These are phyloP conservation scores for Tinamus guttatus DNA, from an alignment of 2,113 vertebrate species.

Conservation along the genomic window DNA sequence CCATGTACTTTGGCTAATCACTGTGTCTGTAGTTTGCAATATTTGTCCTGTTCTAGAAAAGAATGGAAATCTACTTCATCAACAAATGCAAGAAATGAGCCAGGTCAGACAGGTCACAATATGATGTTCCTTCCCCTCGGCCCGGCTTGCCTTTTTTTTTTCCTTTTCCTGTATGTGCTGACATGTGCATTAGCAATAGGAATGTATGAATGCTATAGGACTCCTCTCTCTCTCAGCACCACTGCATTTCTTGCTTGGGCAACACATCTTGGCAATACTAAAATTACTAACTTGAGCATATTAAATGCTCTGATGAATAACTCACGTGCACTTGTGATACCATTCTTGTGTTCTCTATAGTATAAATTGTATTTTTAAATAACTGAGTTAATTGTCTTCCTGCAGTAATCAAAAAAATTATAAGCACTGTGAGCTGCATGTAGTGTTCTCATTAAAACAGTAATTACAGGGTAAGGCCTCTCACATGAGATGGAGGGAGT, in stretches of 20 bases:
- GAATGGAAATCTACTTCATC: not conserved
- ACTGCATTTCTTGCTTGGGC: not conserved
- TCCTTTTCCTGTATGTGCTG: not conserved
- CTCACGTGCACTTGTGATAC: not conserved
- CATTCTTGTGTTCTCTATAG: conserved; percentile 41
- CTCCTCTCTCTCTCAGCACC: not conserved
- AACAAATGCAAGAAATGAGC: not conserved
- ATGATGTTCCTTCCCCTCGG: not conserved
- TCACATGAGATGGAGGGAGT: not conserved
- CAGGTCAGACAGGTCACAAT: not conserved
- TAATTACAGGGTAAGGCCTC: not conserved
- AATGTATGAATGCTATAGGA: not conserved
- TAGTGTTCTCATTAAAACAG: conserved; percentile 10
- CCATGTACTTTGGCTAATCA: not conserved
- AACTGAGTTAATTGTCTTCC: conserved; percentile 52
- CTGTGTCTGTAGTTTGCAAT: not conserved
- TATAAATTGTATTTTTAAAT: conserved; percentile 57
- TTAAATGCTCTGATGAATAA: conserved; percentile 34
- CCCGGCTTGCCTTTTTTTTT: not conserved
- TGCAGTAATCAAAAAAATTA: conserved; percentile 67
- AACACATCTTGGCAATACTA: conserved; percentile 40
- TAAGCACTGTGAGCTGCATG: not conserved
- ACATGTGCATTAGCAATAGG: not conserved
- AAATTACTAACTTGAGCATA: conserved; percentile 21
- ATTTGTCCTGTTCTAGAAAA: not conserved